Conservation (phyloP, 2,888 invertebrate genomes). For the Nephrotoma appendiculata region DNA sequence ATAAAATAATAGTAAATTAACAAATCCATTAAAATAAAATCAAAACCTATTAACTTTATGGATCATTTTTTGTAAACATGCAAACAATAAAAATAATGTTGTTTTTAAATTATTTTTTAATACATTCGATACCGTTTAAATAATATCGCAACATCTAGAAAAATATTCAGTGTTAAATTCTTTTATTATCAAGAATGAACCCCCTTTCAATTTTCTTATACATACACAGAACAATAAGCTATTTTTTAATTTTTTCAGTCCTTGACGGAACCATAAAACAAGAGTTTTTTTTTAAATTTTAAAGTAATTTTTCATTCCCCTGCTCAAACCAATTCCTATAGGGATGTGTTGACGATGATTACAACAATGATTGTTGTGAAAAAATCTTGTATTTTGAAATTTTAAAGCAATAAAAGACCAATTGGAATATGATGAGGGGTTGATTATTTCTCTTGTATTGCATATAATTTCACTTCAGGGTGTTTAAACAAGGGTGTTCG, state of each 20-base stretch:
- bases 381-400: neutral
- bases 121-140: neutral
- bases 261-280: neutral
- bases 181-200: neutral
- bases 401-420: slow-evolving; percentile 2
- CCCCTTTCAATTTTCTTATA: neutral
- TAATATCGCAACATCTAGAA: neutral
- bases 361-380: neutral
- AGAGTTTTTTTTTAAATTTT: neutral
- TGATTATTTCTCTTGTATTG: neutral
- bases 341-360: neutral
- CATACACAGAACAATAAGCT: neutral
- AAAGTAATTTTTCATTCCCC: neutral
- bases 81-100: neutral
- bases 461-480: neutral
- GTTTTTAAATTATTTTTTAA: neutral
- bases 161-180: neutral
- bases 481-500: neutral
- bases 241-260: neutral
- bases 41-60: neutral
- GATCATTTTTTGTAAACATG: neutral
- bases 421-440: slow-evolving; percentile 1
- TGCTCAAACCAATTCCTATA: neutral
- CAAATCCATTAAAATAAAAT: neutral
- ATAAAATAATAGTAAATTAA: neutral